A percentile compares a stretch with the other conserved stretches of the same genome.
phyloP scores from a whole-genome alignment of 2,888 invertebrate genomes.

The Melipona bicolor region DNA sequence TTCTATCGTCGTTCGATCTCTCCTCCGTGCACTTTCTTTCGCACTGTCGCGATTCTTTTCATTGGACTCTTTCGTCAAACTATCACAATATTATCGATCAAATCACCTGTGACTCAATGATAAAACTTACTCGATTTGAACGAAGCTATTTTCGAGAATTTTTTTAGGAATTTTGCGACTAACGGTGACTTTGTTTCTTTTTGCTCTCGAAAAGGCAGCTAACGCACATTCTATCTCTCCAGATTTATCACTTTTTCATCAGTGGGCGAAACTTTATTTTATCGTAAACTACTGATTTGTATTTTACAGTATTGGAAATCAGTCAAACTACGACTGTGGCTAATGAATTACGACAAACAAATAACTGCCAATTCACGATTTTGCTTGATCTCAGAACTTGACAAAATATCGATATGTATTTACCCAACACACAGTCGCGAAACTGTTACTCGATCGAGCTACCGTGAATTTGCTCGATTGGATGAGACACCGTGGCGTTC shows the following conservation, averaged over 20 bases:
- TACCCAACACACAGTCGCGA: background rate
- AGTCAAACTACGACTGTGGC: no score
- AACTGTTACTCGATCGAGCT: slow-evolving; percentile 1
- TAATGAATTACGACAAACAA: no score
- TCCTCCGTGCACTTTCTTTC: background rate
- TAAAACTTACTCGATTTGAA: no score
- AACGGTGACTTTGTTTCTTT: background rate
- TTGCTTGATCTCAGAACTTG: no score
- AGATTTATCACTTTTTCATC: background rate
- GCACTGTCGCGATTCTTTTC: background rate
- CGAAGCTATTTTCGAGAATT: background rate
- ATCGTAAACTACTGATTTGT: background rate
- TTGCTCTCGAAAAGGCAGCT: background rate
- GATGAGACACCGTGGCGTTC: background rate
- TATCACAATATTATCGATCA: background rate
- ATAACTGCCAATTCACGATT: no score
- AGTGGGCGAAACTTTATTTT: background rate
- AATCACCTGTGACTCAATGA: background rate
- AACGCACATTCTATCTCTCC: background rate
- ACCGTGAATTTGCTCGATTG: slow-evolving; percentile 1
- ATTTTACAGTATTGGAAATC: background rate
- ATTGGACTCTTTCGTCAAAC: background rate
- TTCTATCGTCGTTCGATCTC: background rate
- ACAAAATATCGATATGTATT: no score
- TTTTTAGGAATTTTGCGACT: background rate